Percentiles rank a stretch among this genome's conserved stretches.
Evolutionary conservation across 2,797 vertebrate species (phyloP).

Genomic region (Tauraco hartlaubi): DNA sequence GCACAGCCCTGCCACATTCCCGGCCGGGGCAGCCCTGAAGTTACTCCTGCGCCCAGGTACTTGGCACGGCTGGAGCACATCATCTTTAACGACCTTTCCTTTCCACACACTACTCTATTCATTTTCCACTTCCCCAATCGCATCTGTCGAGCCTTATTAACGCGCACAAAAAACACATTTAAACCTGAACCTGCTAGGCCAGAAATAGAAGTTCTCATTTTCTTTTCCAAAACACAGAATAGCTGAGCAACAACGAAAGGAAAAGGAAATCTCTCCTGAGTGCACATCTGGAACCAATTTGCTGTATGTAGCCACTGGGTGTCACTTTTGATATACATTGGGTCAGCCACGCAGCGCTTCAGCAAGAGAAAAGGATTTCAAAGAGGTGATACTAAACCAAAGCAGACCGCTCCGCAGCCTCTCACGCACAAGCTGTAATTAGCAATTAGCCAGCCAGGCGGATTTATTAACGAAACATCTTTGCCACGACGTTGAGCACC

Average conservation of each 20-base stretch:
- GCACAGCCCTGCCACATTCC: background rate
- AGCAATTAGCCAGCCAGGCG: constrained; percentile 27
- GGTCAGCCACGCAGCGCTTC: constrained; percentile 33
- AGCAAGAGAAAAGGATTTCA: constrained; percentile 33
- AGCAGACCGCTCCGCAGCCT: constrained; percentile 8
- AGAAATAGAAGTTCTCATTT: constrained; percentile 72
- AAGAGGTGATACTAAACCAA: constrained; percentile 45
- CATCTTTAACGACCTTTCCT: background rate
- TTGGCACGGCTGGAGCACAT: accelerated
- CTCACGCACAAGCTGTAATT: background rate
- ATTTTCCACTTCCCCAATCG: constrained; percentile 41
- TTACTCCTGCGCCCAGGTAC: background rate
- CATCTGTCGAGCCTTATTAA: constrained; percentile 54
- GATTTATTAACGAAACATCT: background rate
- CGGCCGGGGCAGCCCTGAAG: background rate
- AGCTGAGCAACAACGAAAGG: constrained; percentile 60
- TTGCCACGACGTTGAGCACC: background rate
- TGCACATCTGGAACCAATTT: constrained; percentile 76
- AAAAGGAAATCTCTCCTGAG: constrained; percentile 61
- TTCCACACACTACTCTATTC: constrained; percentile 16
- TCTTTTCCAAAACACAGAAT: constrained; percentile 74
- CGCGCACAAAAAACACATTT: background rate
- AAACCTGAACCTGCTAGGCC: constrained; percentile 60
- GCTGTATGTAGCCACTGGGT: constrained; percentile 72
- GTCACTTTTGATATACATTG: constrained; percentile 77